Evolutionary conservation across 1,140 invertebrate genomes (phyloP).

Genomic region (Neuroterus valhalla): DNA sequence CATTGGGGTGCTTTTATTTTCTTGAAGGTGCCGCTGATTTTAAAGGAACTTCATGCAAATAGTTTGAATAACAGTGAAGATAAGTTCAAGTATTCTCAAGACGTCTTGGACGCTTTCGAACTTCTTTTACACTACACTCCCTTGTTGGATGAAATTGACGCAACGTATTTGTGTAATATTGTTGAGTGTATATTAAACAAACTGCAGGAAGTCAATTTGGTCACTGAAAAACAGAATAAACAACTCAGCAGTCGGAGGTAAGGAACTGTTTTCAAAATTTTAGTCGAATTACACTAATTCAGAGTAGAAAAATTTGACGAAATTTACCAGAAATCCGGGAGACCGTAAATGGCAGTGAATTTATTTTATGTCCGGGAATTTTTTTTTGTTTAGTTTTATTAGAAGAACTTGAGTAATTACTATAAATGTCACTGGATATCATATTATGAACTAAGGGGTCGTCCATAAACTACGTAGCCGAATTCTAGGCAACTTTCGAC

Average conservation of each 20-base stretch:
- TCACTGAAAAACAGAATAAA: constrained; percentile 86
- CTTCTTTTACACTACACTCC: constrained; percentile 87
- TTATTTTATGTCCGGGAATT: no score
- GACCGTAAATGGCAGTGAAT: no score
- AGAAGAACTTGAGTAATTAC: no score
- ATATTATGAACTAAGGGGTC: no score
- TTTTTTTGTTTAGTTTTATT: no score
- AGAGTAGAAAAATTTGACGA: no score
- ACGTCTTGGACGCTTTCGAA: constrained; percentile 89
- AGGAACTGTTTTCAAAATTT: constrained; percentile 35
- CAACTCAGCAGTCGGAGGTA: constrained; percentile 83
- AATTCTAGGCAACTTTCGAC: no score
- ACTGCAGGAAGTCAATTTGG: constrained; percentile 85
- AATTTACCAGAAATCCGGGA: no score
- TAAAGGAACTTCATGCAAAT: constrained; percentile 81
- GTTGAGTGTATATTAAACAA: constrained; percentile 89
- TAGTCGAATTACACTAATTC: no score
- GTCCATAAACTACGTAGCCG: no score
- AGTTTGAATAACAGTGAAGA: constrained; percentile 74
- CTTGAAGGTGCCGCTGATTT: constrained; percentile 89
- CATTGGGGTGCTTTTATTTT: constrained; percentile 96
- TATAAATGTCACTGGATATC: no score
- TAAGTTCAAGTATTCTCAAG: constrained; percentile 80
- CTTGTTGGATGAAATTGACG: constrained; percentile 91
- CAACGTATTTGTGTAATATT: constrained; percentile 90